These are phyloP conservation scores for Therioaphis trifolii DNA, from an alignment of 2,888 invertebrate genomes.

Conservation along the genomic window DNA sequence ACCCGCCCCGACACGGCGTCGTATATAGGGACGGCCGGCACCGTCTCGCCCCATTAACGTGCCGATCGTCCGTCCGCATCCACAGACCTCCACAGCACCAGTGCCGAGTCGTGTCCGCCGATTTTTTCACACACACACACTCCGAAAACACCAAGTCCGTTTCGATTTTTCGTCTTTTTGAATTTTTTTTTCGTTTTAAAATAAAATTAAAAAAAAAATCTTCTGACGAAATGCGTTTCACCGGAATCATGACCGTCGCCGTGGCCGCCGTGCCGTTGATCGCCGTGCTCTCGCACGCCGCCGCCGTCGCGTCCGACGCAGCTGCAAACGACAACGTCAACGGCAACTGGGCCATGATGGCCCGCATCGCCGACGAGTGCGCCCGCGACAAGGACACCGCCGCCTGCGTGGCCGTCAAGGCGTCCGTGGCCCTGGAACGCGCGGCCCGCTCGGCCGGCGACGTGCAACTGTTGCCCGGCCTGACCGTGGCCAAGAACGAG, in stretches of 20 bases:
- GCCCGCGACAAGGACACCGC: slow-evolving; percentile 69
- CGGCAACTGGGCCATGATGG: slow-evolving; percentile 62
- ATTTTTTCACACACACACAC: not conserved
- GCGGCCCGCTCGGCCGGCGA: slow-evolving; percentile 72
- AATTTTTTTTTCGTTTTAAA: too few relatives aligned
- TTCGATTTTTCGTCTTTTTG: not conserved
- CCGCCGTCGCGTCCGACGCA: slow-evolving; percentile 14
- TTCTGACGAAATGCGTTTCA: slow-evolving; percentile 43
- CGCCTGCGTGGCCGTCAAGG: slow-evolving; percentile 74
- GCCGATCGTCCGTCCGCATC: slow-evolving; percentile 13
- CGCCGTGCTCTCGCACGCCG: not conserved
- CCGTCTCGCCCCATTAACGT: slow-evolving; percentile 38
- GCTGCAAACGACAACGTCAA: not conserved
- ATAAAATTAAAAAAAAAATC: too few relatives aligned
- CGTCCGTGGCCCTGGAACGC: slow-evolving; percentile 72
- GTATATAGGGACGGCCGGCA: slow-evolving; percentile 51
- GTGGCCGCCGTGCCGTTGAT: slow-evolving; percentile 22
- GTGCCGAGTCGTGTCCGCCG: not conserved
- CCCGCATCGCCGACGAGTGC: slow-evolving; percentile 66
- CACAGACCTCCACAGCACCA: not conserved
- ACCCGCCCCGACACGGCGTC: not conserved
- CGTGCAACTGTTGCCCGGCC: slow-evolving; percentile 73
- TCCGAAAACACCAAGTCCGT: not conserved
- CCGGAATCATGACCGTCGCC: not conserved
- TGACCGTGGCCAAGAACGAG: slow-evolving; percentile 71